Evolutionary conservation across 2,113 vertebrate species (phyloP), one percentile per base, ranked within the genome.

Genomic region (Prinia subflava): DNA sequence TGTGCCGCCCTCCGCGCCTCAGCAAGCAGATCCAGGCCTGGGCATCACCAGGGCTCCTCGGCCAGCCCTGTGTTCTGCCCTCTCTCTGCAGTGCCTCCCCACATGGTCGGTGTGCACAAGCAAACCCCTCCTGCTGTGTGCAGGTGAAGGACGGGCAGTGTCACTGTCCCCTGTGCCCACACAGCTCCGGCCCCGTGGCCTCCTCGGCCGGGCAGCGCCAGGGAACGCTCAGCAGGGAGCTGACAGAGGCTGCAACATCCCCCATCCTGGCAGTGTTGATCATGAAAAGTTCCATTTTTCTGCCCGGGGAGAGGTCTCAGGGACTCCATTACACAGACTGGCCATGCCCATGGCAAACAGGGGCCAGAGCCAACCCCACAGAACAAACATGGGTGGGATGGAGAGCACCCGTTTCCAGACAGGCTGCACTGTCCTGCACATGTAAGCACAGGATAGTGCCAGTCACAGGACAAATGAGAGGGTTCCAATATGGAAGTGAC

Each of bases 371-470:
- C 47, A 67, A 0, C 8, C 30, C 37, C 0, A 3, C 35, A 42
- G n/a, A 14, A 37, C 2, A 3, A 1, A 8, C 5, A 0, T 0
- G 39, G 74, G 19, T 0, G 0, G 39, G 23, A 42, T 7, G 57
- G 30, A 68, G 50, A 92, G 69, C n/a, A 6, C 33, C 21, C 0
- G 0, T 4, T 13, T 6, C 12, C 5, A 49, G 63, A 60, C 57
- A 39, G 28, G 37, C 67, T n/a, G 23, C 46, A 1, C 6, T 25
- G 90, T 19, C 83, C 1, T 6, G 28, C 55, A 4, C 16, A 8
- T 21, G 46, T 17, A n/a, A 30, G 71, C 31, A 6, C 39, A 31
- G 56, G n/a, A 16, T 6, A 12, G 27, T 37, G 46, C 46, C 64
- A 27, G 37, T 1, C 30, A 6, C 53, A 19, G 78, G 37, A 37